Evolutionary conservation across 2,797 vertebrate species (phyloP).

Genomic region (Peromyscus aztecus): DNA sequence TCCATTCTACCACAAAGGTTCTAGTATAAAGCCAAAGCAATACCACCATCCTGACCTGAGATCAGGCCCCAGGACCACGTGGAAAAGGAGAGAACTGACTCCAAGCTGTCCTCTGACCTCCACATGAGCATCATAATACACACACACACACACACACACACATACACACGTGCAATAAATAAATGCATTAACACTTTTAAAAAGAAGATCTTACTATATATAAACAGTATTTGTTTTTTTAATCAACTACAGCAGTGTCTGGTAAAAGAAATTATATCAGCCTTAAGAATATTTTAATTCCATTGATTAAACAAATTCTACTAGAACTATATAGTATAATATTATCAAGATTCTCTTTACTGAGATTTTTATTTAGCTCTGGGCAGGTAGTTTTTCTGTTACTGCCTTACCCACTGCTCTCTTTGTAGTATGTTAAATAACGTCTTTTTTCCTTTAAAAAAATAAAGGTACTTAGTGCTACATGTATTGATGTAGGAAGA

Average conservation of each 20-base stretch:
- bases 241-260: neutral
- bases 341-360: slow-evolving; percentile 2
- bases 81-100: neutral
- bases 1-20: slow-evolving; percentile 15
- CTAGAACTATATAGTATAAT: neutral
- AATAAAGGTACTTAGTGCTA: neutral
- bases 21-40: neutral
- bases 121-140: neutral
- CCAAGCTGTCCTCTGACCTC: neutral
- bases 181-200: neutral
- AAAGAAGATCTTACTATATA: neutral
- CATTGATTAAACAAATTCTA: slow-evolving; percentile 4
- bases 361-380: neutral
- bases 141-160: neutral
- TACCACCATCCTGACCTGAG: neutral
- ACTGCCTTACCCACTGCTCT: neutral
- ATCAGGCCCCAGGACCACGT: neutral
- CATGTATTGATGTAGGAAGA: neutral
- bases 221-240: neutral
- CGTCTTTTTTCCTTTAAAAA: neutral
- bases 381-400: neutral
- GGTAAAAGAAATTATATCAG: slow-evolving; percentile 41
- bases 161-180: neutral
- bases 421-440: neutral
- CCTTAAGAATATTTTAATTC: neutral